Percentiles rank a stretch among this genome's conserved stretches.
These are phyloP conservation scores for Camponotus fellah DNA, from an alignment of 2,888 invertebrate genomes.

Conservation along the genomic window DNA sequence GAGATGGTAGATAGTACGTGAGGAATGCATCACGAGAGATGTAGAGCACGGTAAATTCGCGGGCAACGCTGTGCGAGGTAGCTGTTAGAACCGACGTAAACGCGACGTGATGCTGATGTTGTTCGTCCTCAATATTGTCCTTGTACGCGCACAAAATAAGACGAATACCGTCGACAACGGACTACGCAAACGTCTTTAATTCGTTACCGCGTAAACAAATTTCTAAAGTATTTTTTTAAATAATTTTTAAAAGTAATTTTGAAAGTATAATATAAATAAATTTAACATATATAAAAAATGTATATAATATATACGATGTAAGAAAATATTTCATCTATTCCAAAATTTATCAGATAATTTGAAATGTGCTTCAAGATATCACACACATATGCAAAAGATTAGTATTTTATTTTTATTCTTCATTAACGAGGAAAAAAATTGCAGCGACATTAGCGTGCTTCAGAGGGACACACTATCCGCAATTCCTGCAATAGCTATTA, in stretches of 20 bases:
- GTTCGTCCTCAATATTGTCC: conserved; percentile 22
- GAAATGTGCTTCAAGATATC: background rate
- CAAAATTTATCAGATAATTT: background rate
- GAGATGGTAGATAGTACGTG: conserved; percentile 31
- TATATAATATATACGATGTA: background rate
- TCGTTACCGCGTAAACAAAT: conserved; percentile 5
- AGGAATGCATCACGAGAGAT: conserved; percentile 62
- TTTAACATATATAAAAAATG: background rate
- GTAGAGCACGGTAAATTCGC: conserved; percentile 66
- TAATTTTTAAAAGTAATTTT: too few relatives aligned
- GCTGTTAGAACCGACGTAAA: conserved; percentile 31
- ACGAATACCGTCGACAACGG: background rate
- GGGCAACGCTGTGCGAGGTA: conserved; percentile 44
- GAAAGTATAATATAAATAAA: background rate
- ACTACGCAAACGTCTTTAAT: conserved; percentile 12
- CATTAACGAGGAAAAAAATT: too few relatives aligned
- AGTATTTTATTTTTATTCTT: background rate
- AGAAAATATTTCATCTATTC: background rate
- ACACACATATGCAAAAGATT: background rate
- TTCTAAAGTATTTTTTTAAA: too few relatives aligned
- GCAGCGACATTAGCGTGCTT: background rate
- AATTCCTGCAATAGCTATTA: background rate
- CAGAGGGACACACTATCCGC: background rate
- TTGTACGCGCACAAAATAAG: background rate
- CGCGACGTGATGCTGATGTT: conserved; percentile 30